Conservation (phyloP, 53 echinoderm and acorn worm species). For the Arbacia lixula region DNA sequence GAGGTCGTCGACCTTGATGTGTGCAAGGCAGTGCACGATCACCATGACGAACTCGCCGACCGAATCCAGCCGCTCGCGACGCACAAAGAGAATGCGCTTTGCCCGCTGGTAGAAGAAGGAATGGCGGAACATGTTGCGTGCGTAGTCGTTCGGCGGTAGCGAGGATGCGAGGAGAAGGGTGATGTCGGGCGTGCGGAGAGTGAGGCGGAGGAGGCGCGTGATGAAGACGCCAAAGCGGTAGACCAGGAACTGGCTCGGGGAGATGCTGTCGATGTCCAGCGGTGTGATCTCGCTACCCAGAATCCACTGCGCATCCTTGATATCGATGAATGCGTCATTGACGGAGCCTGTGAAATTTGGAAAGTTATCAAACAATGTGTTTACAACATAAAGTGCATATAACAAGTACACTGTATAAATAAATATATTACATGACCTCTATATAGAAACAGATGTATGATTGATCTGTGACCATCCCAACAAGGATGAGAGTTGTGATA, state of each 20-base stretch:
- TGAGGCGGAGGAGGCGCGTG: slow-evolving; percentile 76
- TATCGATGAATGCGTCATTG: slow-evolving; percentile 91
- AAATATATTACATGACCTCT: too few species aligned
- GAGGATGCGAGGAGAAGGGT: slow-evolving; percentile 89
- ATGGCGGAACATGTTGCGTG: slow-evolving; percentile 95
- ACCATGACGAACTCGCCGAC: slow-evolving; percentile 98
- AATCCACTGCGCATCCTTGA: slow-evolving; percentile 99
- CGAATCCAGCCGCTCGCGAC: slow-evolving; percentile 91
- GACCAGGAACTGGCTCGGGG: slow-evolving; percentile 93
- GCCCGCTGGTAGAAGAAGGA: slow-evolving; percentile 99
- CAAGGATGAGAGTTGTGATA: too few species aligned
- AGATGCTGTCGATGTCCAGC: slow-evolving; percentile 94
- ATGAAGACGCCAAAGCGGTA: slow-evolving; percentile 99
- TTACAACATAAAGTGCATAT: too few species aligned
- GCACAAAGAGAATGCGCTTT: slow-evolving; percentile 85
- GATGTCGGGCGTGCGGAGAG: slow-evolving; percentile 85
- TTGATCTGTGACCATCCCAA: too few species aligned
- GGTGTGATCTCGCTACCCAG: slow-evolving; percentile 82
- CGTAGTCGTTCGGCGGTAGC: slow-evolving; percentile 94
- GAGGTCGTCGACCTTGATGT: slow-evolving; percentile 92
- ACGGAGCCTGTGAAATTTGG: slow-evolving; percentile 65
- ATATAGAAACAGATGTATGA: too few species aligned
- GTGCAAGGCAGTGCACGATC: slow-evolving; percentile 93
- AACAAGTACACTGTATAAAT: too few species aligned
- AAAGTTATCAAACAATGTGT: neutral